Evolutionary conservation across 1,140 invertebrate genomes (phyloP), one percentile per base, ranked within the genome.

Genomic region (Drosophila pseudoananassae): DNA sequence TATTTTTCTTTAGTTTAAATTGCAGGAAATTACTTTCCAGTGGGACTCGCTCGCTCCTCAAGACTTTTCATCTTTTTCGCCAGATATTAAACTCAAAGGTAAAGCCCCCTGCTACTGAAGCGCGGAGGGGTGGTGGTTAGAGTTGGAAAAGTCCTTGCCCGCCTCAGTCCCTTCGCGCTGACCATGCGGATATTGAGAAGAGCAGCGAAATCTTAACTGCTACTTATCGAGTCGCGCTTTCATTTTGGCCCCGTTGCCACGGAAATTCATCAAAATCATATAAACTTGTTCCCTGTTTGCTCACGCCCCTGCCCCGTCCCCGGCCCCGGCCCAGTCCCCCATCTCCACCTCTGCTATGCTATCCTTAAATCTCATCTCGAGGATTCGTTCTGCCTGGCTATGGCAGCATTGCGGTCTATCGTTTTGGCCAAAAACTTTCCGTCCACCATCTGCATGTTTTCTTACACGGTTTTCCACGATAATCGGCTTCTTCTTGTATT

Each of bases 251-350:
- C 80, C 82, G 82, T 90, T 90, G 85, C 77, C 85, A 90, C 75
- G 78, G 85, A 80, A 90, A 90, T 87, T 85, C 85, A 90, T 88
- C 83, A 89, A 90, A 90, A 90, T 89, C 78, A 85, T 89, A 90
- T 87, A 81, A 89, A 89, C 85, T 75, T 78, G 56, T 70, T 90
- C 77, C 38, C 52, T 55, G 75, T 63, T 78, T 78, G 65, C 78
- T 50, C 54, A 51, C 38, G 56, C 25, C 51, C 46, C 43, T 6
- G n/a, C 45, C n/a, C 9, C 29, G 27, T 31, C 7, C 3, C 4
- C 7, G 2, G 29, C 0, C 29, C 9, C 7, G 8, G 29, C n/a
- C 29, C 6, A n/a, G 14, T 15, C n/a, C n/a, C 49, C 14, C 23
- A 10, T 29, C 27, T 29, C 27, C 27, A 4, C 1, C 25, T 9